Evolutionary conservation across 2,113 vertebrate genomes (phyloP).

Genomic region (Narcine bancroftii): DNA sequence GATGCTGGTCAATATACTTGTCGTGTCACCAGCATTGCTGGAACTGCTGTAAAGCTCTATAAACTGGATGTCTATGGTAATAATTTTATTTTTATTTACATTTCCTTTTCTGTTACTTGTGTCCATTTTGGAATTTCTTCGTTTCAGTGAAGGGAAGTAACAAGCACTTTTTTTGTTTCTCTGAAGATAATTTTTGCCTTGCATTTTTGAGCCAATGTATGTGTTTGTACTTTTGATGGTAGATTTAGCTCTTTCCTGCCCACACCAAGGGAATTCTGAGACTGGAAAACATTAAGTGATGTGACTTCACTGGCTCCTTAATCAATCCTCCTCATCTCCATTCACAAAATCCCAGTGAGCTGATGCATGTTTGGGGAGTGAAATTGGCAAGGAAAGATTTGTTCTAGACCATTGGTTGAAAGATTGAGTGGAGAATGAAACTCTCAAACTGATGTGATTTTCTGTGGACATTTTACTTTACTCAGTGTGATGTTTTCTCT

Average conservation of each 20-base stretch:
- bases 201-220: background rate
- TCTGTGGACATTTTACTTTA: background rate
- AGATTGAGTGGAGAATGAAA: background rate
- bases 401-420: background rate
- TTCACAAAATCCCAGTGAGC: background rate
- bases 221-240: background rate
- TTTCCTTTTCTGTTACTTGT: background rate
- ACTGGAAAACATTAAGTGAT: background rate
- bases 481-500: background rate
- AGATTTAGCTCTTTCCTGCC: background rate
- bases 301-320: too few species aligned
- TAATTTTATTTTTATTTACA: conserved; percentile 35
- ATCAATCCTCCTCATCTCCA: background rate
- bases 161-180: background rate
- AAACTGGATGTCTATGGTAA: conserved; percentile 79
- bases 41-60: conserved; percentile 70
- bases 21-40: conserved; percentile 65
- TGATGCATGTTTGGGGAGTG: background rate
- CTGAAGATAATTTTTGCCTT: background rate
- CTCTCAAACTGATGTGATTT: background rate
- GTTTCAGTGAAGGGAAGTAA: background rate
- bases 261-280: background rate
- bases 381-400: background rate
- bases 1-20: conserved; percentile 75
- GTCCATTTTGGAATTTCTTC: background rate